Evolutionary conservation across 2,888 invertebrate genomes (phyloP).

Genomic region (Boloria euphrosyne): DNA sequence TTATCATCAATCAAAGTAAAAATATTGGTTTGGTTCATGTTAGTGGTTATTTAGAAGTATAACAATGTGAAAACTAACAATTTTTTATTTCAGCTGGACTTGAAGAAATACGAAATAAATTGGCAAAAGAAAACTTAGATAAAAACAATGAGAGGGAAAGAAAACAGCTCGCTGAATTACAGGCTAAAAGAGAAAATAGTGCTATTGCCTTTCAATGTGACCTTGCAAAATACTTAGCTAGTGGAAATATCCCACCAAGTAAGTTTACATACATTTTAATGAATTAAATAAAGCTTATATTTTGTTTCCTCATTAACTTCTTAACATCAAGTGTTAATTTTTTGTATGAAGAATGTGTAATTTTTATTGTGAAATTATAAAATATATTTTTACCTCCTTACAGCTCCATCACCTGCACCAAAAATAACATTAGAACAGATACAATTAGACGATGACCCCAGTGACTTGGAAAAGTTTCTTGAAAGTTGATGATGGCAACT

Average conservation of each 20-base stretch:
- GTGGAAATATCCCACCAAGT: conserved; percentile 62
- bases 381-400: conserved; percentile 39
- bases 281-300: background rate
- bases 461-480: conserved; percentile 70
- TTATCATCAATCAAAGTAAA: too few species aligned
- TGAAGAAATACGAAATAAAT: conserved; percentile 64
- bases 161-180: conserved; percentile 64
- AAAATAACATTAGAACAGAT: conserved; percentile 69
- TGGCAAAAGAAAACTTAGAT: conserved; percentile 61
- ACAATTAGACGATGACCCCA: conserved; percentile 63
- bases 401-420: conserved; percentile 55
- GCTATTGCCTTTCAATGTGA: conserved; percentile 68
- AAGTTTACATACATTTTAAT: conserved; percentile 28
- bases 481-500: conserved; percentile 59
- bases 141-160: conserved; percentile 57
- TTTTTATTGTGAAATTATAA: background rate
- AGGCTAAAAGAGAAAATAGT: conserved; percentile 62
- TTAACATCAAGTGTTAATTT: background rate
- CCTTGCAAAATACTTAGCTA: conserved; percentile 64
- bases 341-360: background rate
- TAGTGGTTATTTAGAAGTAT: too few species aligned
- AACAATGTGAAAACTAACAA: background rate
- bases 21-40: too few species aligned
- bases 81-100: conserved; percentile 57
- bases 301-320: too few species aligned